phyloP scores from a whole-genome alignment of 2,113 vertebrate genomes.

The Cranoglanis bouderius region DNA sequence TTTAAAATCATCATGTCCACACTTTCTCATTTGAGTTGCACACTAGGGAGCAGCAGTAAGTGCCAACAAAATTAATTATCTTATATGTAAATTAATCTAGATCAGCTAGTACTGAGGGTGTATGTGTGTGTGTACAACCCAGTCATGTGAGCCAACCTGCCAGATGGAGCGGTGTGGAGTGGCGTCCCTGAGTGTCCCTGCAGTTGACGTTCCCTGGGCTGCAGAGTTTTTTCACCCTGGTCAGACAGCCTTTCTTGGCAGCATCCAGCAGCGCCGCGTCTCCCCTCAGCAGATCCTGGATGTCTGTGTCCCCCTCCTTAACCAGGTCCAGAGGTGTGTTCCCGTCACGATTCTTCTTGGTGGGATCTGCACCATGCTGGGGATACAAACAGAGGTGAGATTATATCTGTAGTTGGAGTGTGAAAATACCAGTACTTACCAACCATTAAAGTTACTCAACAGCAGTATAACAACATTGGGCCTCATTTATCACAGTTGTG shows the following conservation, averaged over 20 bases:
- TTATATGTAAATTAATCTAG: background rate
- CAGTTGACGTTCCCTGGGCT: constrained; percentile 97
- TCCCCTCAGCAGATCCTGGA: constrained; percentile 93
- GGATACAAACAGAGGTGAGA: background rate
- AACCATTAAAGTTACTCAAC: background rate
- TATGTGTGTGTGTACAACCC: background rate
- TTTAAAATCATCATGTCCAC: too few species aligned
- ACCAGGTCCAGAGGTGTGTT: constrained; percentile 96
- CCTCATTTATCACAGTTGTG: background rate
- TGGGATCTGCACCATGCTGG: constrained; percentile 96
- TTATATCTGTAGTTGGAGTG: background rate
- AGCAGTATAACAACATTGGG: background rate
- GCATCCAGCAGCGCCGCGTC: constrained; percentile 93
- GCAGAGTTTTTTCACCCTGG: constrained; percentile 94
- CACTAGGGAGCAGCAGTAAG: too few species aligned
- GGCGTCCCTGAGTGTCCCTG: constrained; percentile 94
- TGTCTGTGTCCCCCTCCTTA: constrained; percentile 97
- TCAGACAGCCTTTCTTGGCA: constrained; percentile 96
- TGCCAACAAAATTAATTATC: too few species aligned
- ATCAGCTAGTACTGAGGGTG: background rate
- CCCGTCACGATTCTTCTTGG: constrained; percentile 96
- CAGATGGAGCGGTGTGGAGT: constrained; percentile 93
- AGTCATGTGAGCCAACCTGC: constrained; percentile 76
- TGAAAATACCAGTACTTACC: background rate
- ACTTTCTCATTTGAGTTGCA: too few species aligned